Conservation (phyloP, 2,888 invertebrate genomes). For the Ochropleura leucogaster region DNA sequence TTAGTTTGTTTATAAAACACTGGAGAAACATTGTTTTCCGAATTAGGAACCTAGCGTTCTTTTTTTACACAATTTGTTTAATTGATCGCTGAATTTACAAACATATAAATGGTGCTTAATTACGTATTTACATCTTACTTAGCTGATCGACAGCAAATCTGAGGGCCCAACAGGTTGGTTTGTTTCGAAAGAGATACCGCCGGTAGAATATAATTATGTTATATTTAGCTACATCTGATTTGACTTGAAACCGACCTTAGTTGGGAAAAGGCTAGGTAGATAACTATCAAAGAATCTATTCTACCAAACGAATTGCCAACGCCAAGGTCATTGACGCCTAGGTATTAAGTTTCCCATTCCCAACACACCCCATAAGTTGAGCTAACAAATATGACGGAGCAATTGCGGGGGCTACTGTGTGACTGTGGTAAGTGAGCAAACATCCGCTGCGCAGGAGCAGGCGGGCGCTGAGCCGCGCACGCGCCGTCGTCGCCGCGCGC, state of each 20-base stretch:
- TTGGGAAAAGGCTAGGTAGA: neutral
- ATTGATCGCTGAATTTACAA: constrained; percentile 3
- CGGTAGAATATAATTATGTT: too few relatives aligned
- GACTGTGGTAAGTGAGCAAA: constrained; percentile 59
- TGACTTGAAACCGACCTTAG: neutral
- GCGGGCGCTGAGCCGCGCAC: constrained; percentile 50
- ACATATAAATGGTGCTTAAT: neutral
- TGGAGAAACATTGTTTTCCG: neutral
- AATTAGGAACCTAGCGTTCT: neutral
- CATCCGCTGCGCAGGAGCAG: constrained; percentile 58
- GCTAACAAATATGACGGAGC: constrained; percentile 38
- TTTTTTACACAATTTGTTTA: neutral
- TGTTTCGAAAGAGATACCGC: too few relatives aligned
- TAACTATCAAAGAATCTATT: neutral
- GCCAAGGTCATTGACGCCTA: constrained; percentile 34
- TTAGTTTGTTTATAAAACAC: neutral
- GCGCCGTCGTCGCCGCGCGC: too few relatives aligned
- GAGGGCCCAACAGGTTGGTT: too few relatives aligned
- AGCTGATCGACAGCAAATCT: too few relatives aligned
- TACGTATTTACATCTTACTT: neutral
- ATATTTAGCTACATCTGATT: neutral
- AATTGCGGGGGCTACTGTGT: constrained; percentile 52
- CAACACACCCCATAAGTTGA: constrained; percentile 35
- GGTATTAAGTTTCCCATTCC: constrained; percentile 18
- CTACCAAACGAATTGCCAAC: constrained; percentile 6